Evolutionary conservation across 2,797 vertebrate genomes (phyloP).

Genomic region (Gallinago stenura): DNA sequence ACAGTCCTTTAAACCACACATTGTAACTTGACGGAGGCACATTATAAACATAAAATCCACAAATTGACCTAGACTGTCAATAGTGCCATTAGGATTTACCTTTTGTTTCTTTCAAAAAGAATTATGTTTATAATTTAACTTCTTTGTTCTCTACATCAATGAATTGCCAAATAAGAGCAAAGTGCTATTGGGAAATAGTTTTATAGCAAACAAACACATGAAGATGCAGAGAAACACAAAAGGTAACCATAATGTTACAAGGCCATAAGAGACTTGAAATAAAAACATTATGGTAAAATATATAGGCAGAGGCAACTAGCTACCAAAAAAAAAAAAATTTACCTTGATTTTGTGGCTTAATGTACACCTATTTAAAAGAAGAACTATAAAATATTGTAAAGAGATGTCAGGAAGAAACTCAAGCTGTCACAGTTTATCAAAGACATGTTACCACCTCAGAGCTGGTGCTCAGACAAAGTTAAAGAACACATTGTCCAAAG

Average conservation of each 20-base stretch:
- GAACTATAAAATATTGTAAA: not conserved
- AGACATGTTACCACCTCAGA: not conserved
- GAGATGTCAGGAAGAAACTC: not conserved
- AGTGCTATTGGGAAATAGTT: not conserved
- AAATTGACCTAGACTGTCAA: not conserved
- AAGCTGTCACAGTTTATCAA: not conserved
- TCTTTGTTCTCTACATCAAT: constrained; percentile 8
- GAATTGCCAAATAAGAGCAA: not conserved
- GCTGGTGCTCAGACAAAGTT: not conserved
- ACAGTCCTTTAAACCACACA: not conserved
- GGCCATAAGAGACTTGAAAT: not conserved
- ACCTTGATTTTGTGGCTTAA: not conserved
- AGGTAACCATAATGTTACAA: not conserved
- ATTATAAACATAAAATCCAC: not conserved
- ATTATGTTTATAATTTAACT: not conserved
- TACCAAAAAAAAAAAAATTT: not conserved
- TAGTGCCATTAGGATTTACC: not conserved
- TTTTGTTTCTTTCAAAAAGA: constrained; percentile 14
- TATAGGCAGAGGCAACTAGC: not conserved
- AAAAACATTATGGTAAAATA: not conserved
- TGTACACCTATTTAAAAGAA: not conserved
- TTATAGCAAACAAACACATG: not conserved
- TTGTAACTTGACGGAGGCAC: not conserved
- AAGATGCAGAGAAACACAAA: not conserved
- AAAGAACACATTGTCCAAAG: not conserved